Evolutionary conservation across 2,888 invertebrate genomes (phyloP), one percentile per base, ranked within the genome.

Genomic region (Hemaris fuciformis): DNA sequence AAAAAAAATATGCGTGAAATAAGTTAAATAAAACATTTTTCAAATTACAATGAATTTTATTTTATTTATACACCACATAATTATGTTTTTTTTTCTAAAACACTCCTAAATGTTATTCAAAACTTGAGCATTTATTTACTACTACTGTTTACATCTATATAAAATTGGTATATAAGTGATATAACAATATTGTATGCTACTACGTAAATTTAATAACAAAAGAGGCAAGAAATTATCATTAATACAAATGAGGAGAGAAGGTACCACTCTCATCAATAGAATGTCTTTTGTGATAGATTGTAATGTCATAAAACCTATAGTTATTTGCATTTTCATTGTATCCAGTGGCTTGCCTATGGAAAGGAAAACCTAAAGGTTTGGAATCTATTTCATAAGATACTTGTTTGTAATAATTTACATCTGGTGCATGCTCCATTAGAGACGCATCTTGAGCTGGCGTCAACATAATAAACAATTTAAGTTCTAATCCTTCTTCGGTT

Each of bases 331-430:
- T 64, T 8, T 73, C 65, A 38, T 79, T 80, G 42, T 73, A 74
- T 15, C 77, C 70, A 41, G 63, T 61, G 18, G 80, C 77, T 72
- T 75, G 75, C 66, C 86, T 85, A 62, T 91, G 85, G 48, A 91
- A 91, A n/a, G 91, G 91, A 75, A 89, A 91, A 2, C 91, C 91
- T 57, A 90, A 66, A 7, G 90, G 89, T 64, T 83, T 85, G 10
- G 72, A 72, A 67, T 89, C 88, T 4, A 77, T 62, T 60, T 83
- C 80, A 57, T 72, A 66, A 6, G 71, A 70, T n/a, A 82, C 63
- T 60, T 73, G 69, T 38, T 69, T 76, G 59, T 84, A 84, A 57
- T 76, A 72, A 46, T 67, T 77, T 7, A 67, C 74, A 3, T 74
- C 70, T 60, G 73, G 69, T 53, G 68, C 57, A 57, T 64, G 63